Evolutionary conservation across 2,113 vertebrate genomes (phyloP), one percentile per base, ranked within the genome.

Genomic region (Muntiacus muntjak): DNA sequence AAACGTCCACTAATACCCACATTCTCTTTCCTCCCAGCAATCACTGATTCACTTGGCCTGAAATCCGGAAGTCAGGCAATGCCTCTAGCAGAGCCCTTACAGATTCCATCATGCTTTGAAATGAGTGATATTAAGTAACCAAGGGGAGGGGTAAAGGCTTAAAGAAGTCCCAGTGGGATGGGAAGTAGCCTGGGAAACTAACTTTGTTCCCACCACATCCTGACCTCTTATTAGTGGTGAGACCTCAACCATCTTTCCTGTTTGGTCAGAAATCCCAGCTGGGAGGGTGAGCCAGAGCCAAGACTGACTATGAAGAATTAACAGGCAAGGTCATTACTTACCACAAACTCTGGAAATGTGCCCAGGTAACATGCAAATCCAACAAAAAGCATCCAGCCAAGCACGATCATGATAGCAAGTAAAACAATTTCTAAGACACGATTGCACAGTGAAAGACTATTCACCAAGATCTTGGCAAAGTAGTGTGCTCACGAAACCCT

Each of bases 341-440:
- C 98, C 94, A 52, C 33, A 2, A 64, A n/a, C 91, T 98, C 95
- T 36, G 98, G 98, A 97, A 97, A 98, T 1, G 97, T 83, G 21
- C 98, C 98, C 97, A 97, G 74, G 82, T 97, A 98, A 97, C 97
- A 97, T 30, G 96, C 95, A 89, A 98, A 45, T 64, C 97, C 97
- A 82, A 98, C 97, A 87, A 98, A 98, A 95, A 98, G 89, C 83
- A 98, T 97, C 98, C 98, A 98, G 86, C 97, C 98, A 74, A 98
- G 58, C 58, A 98, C 95, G 0, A 98, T 98, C 98, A 98, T 98
- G 89, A 78, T 78, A 91, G 64, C 85, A 95, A 89, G 47, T 58
- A 94, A 95, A 96, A 95, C 81, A 94, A 87, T 88, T 86, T 94
- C 76, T 92, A 90, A 91, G 82, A 91, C 26, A 82, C 82, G 57